Conservation (phyloP, 2,113 vertebrate genomes). For the Sceloporus undulatus region DNA sequence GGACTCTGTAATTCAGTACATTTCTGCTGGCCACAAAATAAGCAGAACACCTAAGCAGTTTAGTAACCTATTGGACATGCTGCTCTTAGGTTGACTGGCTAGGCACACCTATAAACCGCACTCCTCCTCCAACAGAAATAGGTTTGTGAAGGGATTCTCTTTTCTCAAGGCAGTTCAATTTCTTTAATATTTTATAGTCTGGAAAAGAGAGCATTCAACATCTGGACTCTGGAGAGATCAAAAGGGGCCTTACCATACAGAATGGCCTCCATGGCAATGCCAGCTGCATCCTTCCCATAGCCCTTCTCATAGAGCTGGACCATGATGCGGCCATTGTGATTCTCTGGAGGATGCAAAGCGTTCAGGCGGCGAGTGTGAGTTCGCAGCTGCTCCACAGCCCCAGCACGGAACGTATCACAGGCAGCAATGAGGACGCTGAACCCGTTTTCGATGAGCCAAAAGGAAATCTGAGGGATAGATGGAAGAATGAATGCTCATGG, state of each 20-base stretch:
- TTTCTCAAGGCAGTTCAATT: neutral
- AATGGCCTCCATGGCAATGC: constrained; percentile 98
- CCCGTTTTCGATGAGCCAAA: constrained; percentile 96
- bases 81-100: neutral
- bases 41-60: neutral
- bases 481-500: neutral
- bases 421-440: constrained; percentile 96
- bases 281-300: constrained; percentile 96
- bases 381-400: constrained; percentile 96
- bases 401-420: constrained; percentile 95
- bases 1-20: neutral
- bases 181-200: neutral
- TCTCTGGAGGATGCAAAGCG: constrained; percentile 90
- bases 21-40: neutral
- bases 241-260: constrained; percentile 83
- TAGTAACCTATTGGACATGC: neutral
- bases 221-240: neutral
- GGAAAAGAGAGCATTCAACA: neutral
- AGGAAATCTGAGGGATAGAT: constrained; percentile 86
- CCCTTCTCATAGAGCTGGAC: constrained; percentile 98
- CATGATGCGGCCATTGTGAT: constrained; percentile 82
- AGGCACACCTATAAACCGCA: neutral
- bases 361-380: constrained; percentile 94
- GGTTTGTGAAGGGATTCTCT: no score
- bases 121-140: neutral